Percentiles rank a stretch among this genome's conserved stretches.
Conservation (phyloP, 2,888 invertebrate genomes). For the Chloroclysta siterata region DNA sequence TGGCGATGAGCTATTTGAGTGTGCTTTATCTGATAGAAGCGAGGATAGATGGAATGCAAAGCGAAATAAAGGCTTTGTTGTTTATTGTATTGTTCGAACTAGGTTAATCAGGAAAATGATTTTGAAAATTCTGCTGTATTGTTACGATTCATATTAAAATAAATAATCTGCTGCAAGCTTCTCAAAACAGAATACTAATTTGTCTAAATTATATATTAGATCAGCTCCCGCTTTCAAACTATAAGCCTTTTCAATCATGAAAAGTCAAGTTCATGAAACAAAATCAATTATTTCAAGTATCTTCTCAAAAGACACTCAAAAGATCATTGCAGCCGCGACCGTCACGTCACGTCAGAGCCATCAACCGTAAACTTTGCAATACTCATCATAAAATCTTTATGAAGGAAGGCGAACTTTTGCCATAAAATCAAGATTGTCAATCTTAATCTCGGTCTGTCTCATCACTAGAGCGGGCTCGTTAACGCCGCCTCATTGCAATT, state of each 20-base stretch:
- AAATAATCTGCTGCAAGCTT: not conserved
- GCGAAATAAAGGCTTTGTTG: conserved; percentile 17
- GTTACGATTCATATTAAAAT: not conserved
- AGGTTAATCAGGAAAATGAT: not conserved
- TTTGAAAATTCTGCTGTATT: not conserved
- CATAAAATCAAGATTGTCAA: conserved; percentile 39
- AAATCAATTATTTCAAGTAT: conserved; percentile 27
- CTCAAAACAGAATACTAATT: not conserved
- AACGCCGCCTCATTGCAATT: conserved; percentile 48
- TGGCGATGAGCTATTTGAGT: conserved; percentile 30
- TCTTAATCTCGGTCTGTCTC: conserved; percentile 37
- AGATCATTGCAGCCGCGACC: conserved; percentile 35
- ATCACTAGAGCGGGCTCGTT: conserved; percentile 48
- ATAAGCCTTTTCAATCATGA: conserved; percentile 16
- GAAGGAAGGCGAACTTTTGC: conserved; percentile 29
- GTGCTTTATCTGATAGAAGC: conserved; percentile 31
- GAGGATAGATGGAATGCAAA: conserved; percentile 13
- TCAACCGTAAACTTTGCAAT: conserved; percentile 31
- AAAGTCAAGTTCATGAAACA: conserved; percentile 22
- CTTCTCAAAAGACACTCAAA: conserved; percentile 28
- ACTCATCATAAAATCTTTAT: conserved; percentile 44
- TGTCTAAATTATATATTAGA: not conserved
- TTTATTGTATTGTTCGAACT: conserved; percentile 8
- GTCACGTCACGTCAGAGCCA: conserved; percentile 31
- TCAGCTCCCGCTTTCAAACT: not conserved